Conservation (phyloP, 30 jellyfish, hydroid and myxozoan genomes). For the Pelagia noctiluca region DNA sequence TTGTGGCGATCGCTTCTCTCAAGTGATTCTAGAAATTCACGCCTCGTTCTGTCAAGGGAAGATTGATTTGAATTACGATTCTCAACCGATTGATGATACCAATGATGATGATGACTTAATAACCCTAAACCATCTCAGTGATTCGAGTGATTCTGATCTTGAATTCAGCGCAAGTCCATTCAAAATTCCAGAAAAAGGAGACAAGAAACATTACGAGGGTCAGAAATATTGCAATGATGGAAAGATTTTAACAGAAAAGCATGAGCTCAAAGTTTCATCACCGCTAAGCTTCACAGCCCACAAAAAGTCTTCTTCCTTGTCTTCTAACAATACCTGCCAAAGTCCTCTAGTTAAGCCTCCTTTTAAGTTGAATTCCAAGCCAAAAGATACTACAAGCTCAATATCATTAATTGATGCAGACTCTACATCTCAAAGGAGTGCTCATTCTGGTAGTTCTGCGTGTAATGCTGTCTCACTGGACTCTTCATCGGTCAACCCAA, state of each 20-base stretch:
- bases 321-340: no score
- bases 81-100: conserved; percentile 3
- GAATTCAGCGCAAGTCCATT: not conserved
- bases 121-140: no score
- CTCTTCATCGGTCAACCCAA: not conserved
- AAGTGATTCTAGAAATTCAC: conserved; percentile 20
- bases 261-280: not conserved
- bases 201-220: not conserved
- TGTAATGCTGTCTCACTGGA: no score
- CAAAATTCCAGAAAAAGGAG: not conserved
- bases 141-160: not conserved
- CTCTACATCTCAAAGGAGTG: no score
- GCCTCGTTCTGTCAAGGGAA: conserved; percentile 24
- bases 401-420: no score
- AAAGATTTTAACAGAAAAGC: not conserved
- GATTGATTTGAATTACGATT: conserved; percentile 12
- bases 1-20: conserved; percentile 46
- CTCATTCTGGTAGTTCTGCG: no score
- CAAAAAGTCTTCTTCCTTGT: no score
- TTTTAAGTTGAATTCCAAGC: no score
- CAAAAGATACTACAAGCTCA: no score
- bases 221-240: not conserved
- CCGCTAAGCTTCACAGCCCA: no score
- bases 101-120: not conserved
- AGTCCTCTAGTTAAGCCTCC: no score